phyloP scores from a whole-genome alignment of 2,888 invertebrate species.

The Apodemia hepburni region DNA sequence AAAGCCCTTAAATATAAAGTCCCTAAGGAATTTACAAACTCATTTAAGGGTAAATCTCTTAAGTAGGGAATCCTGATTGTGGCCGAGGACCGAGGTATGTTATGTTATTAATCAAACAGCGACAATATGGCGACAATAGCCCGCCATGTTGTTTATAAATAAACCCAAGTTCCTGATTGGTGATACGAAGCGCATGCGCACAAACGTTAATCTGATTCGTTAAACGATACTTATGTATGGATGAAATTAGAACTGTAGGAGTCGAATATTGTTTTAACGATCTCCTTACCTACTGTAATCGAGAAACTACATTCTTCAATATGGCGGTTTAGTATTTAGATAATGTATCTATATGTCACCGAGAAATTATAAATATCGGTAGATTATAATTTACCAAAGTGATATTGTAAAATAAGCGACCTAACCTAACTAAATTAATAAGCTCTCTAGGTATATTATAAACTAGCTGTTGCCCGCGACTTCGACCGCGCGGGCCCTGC shows the following conservation, averaged over 20 bases:
- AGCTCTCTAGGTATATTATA: too few species aligned
- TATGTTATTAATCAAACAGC: background rate
- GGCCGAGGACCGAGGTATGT: background rate
- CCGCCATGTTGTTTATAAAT: conserved; percentile 18
- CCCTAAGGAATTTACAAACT: too few species aligned
- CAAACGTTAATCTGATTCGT: conserved; percentile 49
- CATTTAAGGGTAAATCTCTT: too few species aligned
- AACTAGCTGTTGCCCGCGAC: too few species aligned
- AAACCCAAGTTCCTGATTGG: conserved; percentile 46
- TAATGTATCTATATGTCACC: too few species aligned
- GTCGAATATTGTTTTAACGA: conserved; percentile 3
- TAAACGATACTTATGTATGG: conserved; percentile 33
- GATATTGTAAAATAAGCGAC: too few species aligned
- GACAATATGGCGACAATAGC: background rate
- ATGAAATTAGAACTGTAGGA: conserved; percentile 55
- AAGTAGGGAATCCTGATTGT: too few species aligned
- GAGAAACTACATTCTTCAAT: background rate
- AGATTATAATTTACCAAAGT: too few species aligned
- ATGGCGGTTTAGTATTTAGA: background rate
- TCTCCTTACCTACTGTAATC: background rate
- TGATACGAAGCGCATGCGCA: conserved; percentile 39
- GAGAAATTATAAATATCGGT: too few species aligned
- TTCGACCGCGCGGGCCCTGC: too few species aligned
- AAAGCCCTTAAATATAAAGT: too few species aligned
- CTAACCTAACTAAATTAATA: too few species aligned